phyloP scores from a whole-genome alignment of 2,113 vertebrate genomes.

The Petrocephalus microphthalmus region DNA sequence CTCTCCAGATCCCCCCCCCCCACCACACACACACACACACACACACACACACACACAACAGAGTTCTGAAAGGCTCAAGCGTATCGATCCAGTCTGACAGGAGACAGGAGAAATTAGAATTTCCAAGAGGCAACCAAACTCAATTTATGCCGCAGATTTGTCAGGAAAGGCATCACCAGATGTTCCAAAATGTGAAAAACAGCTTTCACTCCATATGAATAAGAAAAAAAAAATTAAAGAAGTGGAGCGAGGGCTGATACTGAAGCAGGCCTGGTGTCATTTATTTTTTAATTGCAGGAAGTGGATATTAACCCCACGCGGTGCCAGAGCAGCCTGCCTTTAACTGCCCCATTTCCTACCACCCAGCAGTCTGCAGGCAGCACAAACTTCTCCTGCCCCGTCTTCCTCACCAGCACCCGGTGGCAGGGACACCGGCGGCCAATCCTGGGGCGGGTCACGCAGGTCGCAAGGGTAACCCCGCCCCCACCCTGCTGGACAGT shows the following conservation, averaged over 20 bases:
- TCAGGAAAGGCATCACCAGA: slow-evolving; percentile 37
- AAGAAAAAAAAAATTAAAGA: slow-evolving; percentile 50
- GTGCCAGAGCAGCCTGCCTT: slow-evolving; percentile 65
- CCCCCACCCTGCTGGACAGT: not conserved
- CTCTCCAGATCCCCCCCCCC: not conserved
- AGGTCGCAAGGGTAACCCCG: not conserved
- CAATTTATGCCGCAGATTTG: slow-evolving; percentile 57
- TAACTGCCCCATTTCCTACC: slow-evolving; percentile 72
- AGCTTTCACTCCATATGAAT: slow-evolving; percentile 24
- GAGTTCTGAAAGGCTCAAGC: slow-evolving; percentile 25
- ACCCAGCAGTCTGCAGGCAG: slow-evolving; percentile 55
- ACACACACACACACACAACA: no score
- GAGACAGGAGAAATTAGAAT: slow-evolving; percentile 37
- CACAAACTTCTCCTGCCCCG: slow-evolving; percentile 47
- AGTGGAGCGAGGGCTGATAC: slow-evolving; percentile 46
- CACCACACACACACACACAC: no score
- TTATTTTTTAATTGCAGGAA: slow-evolving; percentile 72
- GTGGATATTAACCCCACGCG: slow-evolving; percentile 68
- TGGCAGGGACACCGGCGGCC: not conserved
- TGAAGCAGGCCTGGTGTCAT: slow-evolving; percentile 58
- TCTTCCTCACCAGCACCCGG: not conserved
- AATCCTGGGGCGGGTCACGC: not conserved
- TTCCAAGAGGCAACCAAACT: slow-evolving; percentile 48
- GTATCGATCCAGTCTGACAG: slow-evolving; percentile 42
- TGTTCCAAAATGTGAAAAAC: slow-evolving; percentile 33